Conservation (phyloP, 2,888 invertebrate species). For the Eugnorisma glareosa region DNA sequence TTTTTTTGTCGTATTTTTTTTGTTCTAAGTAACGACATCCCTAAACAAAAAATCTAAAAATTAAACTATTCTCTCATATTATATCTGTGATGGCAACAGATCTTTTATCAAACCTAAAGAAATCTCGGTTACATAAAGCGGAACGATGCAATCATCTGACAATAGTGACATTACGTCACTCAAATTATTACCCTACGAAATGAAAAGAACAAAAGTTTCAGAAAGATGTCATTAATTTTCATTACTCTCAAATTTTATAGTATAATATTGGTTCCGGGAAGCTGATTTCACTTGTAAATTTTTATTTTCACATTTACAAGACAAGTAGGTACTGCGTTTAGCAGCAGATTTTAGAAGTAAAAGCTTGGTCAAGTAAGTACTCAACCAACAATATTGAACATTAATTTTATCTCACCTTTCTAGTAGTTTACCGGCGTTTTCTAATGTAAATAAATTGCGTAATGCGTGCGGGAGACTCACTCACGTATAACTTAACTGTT, state of each 20-base stretch:
- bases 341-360: conserved; percentile 44
- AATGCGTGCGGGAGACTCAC: conserved; percentile 43
- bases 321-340: conserved; percentile 58
- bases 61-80: fast-evolving
- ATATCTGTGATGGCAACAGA: background rate
- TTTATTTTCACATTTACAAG: conserved; percentile 62
- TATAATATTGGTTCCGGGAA: conserved; percentile 49
- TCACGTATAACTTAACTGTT: conserved; percentile 54
- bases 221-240: conserved; percentile 10
- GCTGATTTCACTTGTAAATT: conserved; percentile 51
- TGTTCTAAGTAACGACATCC: background rate
- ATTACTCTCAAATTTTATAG: background rate
- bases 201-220: conserved; percentile 42
- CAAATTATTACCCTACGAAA: conserved; percentile 62
- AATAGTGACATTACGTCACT: conserved; percentile 64
- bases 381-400: conserved; percentile 4
- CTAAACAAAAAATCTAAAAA: background rate
- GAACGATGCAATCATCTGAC: conserved; percentile 73
- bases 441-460: conserved; percentile 68
- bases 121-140: conserved; percentile 52
- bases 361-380: conserved; percentile 61
- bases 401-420: conserved; percentile 35
- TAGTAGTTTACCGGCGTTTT: conserved; percentile 61
- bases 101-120: background rate
- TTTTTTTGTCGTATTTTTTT: background rate